phyloP scores from a whole-genome alignment of 2,113 vertebrate species.

The Epinephelus fuscoguttatus region DNA sequence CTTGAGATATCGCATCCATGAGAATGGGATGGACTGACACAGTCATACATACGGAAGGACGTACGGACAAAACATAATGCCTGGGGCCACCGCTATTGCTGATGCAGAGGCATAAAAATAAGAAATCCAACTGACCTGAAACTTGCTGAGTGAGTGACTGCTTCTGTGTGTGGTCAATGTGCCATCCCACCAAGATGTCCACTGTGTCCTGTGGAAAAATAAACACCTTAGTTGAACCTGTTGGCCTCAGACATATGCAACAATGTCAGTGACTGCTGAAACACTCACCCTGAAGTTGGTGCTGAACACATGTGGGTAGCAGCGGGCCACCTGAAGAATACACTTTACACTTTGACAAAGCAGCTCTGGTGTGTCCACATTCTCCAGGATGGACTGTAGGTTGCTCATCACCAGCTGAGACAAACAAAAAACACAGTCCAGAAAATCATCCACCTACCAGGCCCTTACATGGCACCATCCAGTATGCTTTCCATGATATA shows the following conservation, averaged over 20 bases:
- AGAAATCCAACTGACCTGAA: slow-evolving; percentile 87
- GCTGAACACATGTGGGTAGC: slow-evolving; percentile 98
- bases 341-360: slow-evolving; percentile 97
- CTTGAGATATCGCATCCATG: too few relatives aligned
- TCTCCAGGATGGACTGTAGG: slow-evolving; percentile 97
- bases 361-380: slow-evolving; percentile 98
- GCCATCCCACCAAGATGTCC: slow-evolving; percentile 98
- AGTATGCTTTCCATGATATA: not conserved
- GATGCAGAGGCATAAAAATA: not conserved
- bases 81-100: too few relatives aligned
- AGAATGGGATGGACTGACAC: too few relatives aligned
- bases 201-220: slow-evolving; percentile 91
- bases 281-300: slow-evolving; percentile 96
- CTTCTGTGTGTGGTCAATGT: slow-evolving; percentile 99
- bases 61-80: too few relatives aligned
- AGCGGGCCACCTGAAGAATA: slow-evolving; percentile 95
- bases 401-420: slow-evolving; percentile 97
- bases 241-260: not conserved
- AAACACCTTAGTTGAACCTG: not conserved
- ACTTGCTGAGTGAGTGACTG: slow-evolving; percentile 94
- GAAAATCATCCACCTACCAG: not conserved
- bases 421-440: slow-evolving; percentile 39
- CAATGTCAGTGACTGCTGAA: not conserved
- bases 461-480: not conserved
- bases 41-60: too few relatives aligned